Evolutionary conservation across 2,888 invertebrate genomes (phyloP).

Genomic region (Harpagoxenus sublaevis): DNA sequence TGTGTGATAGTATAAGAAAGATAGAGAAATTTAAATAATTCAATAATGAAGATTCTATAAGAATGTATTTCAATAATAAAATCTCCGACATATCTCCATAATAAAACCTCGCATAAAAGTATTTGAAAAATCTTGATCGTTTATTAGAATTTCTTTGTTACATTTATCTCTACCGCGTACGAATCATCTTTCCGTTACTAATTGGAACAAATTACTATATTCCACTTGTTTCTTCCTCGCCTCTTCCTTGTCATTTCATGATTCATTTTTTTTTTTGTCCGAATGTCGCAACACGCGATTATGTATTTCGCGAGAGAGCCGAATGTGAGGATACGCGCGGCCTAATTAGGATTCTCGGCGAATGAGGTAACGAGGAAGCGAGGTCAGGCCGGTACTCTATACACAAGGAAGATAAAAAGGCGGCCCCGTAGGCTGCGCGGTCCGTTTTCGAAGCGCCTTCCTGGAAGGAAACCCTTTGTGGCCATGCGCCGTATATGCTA

Average conservation of each 20-base stretch:
- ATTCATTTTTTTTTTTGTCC: background rate
- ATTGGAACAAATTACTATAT: background rate
- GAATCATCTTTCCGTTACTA: background rate
- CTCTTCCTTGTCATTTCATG: background rate
- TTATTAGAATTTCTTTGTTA: background rate
- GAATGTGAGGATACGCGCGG: background rate
- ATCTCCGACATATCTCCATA: background rate
- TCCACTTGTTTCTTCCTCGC: background rate
- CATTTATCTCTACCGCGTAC: background rate
- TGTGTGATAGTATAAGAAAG: background rate
- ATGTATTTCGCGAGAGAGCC: background rate
- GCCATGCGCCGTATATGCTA: constrained; percentile 61
- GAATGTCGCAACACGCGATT: constrained; percentile 25
- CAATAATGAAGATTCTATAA: background rate
- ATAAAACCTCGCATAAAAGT: background rate
- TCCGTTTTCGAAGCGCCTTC: constrained; percentile 57
- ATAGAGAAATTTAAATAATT: background rate
- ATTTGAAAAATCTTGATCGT: background rate
- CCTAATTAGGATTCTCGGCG: constrained; percentile 26
- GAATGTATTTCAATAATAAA: background rate
- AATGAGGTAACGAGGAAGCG: constrained; percentile 44
- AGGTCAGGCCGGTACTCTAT: constrained; percentile 32
- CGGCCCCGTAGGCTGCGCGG: background rate
- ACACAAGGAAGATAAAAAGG: constrained; percentile 31
- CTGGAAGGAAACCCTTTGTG: constrained; percentile 65